phyloP scores from a whole-genome alignment of 2,113 vertebrate species.

The Stigmatopora argus region DNA sequence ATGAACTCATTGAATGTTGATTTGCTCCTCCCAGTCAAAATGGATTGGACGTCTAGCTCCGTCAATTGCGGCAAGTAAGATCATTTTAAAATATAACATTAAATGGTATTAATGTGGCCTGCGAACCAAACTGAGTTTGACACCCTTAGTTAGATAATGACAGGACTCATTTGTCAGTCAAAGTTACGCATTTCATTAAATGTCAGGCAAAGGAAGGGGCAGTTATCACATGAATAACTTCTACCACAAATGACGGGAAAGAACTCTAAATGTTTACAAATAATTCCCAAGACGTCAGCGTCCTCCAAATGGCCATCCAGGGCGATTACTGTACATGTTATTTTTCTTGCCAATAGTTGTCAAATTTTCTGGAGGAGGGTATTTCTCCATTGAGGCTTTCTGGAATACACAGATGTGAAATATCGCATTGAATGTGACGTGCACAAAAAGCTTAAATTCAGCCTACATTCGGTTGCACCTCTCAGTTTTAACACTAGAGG shows the following conservation, averaged over 20 bases:
- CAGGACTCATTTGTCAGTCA: slow-evolving; percentile 36
- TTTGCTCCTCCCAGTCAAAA: too few relatives aligned
- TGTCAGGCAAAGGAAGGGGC: too few relatives aligned
- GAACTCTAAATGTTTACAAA: slow-evolving; percentile 1
- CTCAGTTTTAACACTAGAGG: too few relatives aligned
- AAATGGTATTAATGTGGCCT: too few relatives aligned
- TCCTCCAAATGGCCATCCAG: neutral
- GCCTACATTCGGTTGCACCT: too few relatives aligned
- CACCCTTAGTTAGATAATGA: slow-evolving; percentile 37
- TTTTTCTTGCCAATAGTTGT: slow-evolving; percentile 1
- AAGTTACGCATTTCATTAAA: slow-evolving; percentile 1
- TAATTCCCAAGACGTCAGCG: neutral
- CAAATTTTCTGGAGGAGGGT: slow-evolving; percentile 14
- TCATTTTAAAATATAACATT: too few relatives aligned
- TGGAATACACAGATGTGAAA: slow-evolving; percentile 25
- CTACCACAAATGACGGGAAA: slow-evolving; percentile 5
- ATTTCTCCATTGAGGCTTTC: slow-evolving; percentile 42
- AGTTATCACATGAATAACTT: slow-evolving; percentile 11
- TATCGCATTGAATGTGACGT: too few relatives aligned
- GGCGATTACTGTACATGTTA: neutral
- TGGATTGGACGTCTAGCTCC: too few relatives aligned
- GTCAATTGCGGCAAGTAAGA: too few relatives aligned
- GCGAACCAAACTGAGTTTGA: too few relatives aligned
- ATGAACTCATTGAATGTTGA: too few relatives aligned
- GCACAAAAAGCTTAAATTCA: too few relatives aligned